Evolutionary conservation across 2,113 vertebrate genomes (phyloP).

Genomic region (Atrichornis clamosus): DNA sequence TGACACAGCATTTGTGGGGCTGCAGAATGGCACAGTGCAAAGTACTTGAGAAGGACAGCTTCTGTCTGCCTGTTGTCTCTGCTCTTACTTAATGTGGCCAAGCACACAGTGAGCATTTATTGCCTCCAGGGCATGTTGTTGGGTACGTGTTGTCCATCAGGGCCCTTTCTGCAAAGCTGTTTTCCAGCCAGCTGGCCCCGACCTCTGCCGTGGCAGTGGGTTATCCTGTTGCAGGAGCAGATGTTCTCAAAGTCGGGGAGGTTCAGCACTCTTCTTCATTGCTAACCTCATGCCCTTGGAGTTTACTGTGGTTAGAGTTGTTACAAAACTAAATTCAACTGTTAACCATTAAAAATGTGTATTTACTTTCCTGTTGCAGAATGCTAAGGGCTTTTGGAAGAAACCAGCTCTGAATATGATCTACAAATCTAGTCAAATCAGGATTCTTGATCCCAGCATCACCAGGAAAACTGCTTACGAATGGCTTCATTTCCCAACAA

Average conservation of each 20-base stretch:
- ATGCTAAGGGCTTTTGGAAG: constrained; percentile 76
- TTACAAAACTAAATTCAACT: neutral
- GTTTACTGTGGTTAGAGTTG: neutral
- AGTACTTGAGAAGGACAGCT: neutral
- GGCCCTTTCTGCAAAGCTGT: neutral
- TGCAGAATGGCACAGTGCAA: neutral
- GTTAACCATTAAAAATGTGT: neutral
- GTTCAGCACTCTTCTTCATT: neutral
- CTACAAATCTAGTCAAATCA: constrained; percentile 76
- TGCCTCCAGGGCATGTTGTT: neutral
- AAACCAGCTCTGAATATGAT: constrained; percentile 77
- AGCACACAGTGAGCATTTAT: neutral
- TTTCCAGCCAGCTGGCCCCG: neutral
- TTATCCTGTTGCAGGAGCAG: neutral
- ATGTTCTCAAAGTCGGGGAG: neutral
- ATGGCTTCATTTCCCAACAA: constrained; percentile 72
- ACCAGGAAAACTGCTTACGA: constrained; percentile 74
- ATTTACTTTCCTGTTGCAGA: constrained; percentile 61
- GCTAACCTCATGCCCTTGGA: neutral
- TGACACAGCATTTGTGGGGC: neutral
- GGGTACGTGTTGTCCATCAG: neutral
- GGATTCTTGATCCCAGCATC: constrained; percentile 78
- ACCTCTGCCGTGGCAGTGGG: neutral
- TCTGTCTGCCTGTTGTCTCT: neutral
- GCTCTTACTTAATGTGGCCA: neutral